These are phyloP conservation scores for Chlorocebus sabaeus DNA, from an alignment of 2,113 vertebrate genomes.

Conservation along the genomic window DNA sequence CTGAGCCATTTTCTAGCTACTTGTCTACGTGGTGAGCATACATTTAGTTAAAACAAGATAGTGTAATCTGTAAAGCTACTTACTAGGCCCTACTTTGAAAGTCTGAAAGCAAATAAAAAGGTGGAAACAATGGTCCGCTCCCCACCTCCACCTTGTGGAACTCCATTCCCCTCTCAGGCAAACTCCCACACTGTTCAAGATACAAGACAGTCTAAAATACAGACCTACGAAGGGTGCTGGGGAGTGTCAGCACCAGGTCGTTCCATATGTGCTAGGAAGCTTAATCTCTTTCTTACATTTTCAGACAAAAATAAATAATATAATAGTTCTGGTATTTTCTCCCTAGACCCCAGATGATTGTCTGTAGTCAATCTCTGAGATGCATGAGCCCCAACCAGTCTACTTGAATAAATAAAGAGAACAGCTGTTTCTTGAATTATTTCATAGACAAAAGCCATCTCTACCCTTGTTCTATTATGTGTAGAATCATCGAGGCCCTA, in stretches of 20 bases:
- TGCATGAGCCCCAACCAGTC: neutral
- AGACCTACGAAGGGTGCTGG: neutral
- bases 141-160: neutral
- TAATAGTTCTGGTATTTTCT: neutral
- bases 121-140: neutral
- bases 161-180: neutral
- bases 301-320: conserved; percentile 20
- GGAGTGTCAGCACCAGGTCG: neutral
- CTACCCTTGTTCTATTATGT: neutral
- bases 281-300: neutral
- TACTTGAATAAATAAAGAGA: conserved; percentile 55
- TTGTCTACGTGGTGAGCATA: neutral
- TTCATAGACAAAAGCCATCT: conserved; percentile 52
- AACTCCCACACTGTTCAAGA: neutral
- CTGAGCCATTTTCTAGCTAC: neutral
- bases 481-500: accelerated
- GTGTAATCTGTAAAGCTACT: neutral
- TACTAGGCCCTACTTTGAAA: neutral
- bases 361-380: neutral
- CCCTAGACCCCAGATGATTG: neutral
- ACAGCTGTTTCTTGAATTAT: conserved; percentile 53
- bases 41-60: neutral
- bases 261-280: neutral
- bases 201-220: neutral
- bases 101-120: conserved; percentile 32